Conservation (phyloP, 1,140 invertebrate genomes). For the Zaprionus kolodkinae region DNA sequence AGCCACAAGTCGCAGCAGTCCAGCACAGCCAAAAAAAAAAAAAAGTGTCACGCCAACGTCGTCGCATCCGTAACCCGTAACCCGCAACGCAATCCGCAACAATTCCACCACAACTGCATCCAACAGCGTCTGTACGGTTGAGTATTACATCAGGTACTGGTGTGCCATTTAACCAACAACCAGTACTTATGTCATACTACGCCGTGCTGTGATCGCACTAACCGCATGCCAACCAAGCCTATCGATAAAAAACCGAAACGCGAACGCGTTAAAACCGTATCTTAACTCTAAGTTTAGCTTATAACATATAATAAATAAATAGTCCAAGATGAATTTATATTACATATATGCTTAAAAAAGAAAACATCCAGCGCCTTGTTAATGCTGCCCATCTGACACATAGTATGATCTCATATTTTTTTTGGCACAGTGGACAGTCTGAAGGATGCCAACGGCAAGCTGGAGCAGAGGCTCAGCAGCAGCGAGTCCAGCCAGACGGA, state of each 20-base stretch:
- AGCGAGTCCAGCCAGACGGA: conserved; percentile 87
- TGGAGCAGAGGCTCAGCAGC: conserved; percentile 86
- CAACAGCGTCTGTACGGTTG: conserved; percentile 86
- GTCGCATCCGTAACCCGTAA: conserved; percentile 31
- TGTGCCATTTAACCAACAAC: conserved; percentile 85
- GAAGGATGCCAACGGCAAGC: conserved; percentile 82
- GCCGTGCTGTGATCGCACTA: conserved; percentile 72
- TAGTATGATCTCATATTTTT: conserved; percentile 30
- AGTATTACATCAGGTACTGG: conserved; percentile 99
- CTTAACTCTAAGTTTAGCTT: background rate
- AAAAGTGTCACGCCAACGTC: conserved; percentile 27
- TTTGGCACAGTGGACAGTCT: conserved; percentile 83
- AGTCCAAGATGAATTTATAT: background rate
- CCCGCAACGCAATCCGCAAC: conserved; percentile 25
- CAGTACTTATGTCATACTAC: conserved; percentile 94
- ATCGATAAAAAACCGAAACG: conserved; percentile 9
- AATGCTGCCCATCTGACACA: conserved; percentile 11
- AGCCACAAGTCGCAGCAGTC: background rate
- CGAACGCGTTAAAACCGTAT: background rate
- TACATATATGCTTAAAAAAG: background rate
- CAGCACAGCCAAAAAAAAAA: background rate
- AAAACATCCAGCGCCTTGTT: background rate
- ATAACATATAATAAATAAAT: background rate
- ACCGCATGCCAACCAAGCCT: conserved; percentile 67
- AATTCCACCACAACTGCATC: conserved; percentile 17